These are phyloP conservation scores for Cosmopolites sordidus DNA, from an alignment of 2,888 invertebrate species.

Conservation along the genomic window DNA sequence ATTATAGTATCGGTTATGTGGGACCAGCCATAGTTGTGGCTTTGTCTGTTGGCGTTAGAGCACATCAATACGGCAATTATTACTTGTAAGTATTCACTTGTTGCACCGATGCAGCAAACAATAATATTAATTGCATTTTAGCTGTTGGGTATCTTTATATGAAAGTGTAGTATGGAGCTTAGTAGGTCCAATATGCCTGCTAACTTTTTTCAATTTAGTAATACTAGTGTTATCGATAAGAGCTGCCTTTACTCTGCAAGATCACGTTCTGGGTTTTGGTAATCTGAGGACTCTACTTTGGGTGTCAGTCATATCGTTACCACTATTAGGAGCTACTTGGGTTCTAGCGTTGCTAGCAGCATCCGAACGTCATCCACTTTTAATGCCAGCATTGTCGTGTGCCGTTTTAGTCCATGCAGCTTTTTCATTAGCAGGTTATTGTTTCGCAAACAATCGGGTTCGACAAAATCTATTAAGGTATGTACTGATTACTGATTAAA, in stretches of 20 bases:
- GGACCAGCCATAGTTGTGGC: slow-evolving; percentile 88
- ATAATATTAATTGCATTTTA: slow-evolving; percentile 43
- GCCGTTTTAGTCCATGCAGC: slow-evolving; percentile 75
- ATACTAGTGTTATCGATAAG: slow-evolving; percentile 81
- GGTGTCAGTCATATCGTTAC: slow-evolving; percentile 81
- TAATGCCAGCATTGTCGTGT: slow-evolving; percentile 74
- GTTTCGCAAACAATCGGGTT: slow-evolving; percentile 81
- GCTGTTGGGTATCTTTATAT: slow-evolving; percentile 93
- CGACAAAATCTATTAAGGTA: slow-evolving; percentile 65
- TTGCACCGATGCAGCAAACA: background rate
- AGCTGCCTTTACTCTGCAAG: slow-evolving; percentile 86
- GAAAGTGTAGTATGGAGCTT: slow-evolving; percentile 94
- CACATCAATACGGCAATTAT: slow-evolving; percentile 92
- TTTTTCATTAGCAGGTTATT: slow-evolving; percentile 81
- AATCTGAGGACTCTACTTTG: slow-evolving; percentile 76
- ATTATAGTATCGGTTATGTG: slow-evolving; percentile 88
- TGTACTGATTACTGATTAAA: slow-evolving; percentile 3
- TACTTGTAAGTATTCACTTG: slow-evolving; percentile 70
- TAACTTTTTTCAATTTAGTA: slow-evolving; percentile 72
- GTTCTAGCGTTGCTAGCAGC: slow-evolving; percentile 75
- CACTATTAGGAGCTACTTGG: slow-evolving; percentile 82
- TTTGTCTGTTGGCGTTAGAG: slow-evolving; percentile 85
- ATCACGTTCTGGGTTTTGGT: slow-evolving; percentile 83
- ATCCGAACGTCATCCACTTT: slow-evolving; percentile 65
- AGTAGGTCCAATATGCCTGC: slow-evolving; percentile 81